A percentile compares a stretch with the other conserved stretches of the same genome.
Conservation (phyloP, 1,140 invertebrate genomes). For the Ladona fulva region DNA sequence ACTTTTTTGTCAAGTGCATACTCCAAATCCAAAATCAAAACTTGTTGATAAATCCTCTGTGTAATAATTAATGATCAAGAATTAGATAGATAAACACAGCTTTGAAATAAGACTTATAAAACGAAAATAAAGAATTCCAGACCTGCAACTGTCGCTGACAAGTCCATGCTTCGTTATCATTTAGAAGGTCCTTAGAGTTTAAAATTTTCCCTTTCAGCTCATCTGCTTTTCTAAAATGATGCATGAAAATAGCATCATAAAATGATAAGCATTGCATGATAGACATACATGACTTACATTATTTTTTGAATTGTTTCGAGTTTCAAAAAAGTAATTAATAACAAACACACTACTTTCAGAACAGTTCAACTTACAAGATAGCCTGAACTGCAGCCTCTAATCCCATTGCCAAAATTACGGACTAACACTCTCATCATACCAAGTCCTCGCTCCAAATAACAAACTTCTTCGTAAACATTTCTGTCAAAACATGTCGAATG, state of each 20-base stretch:
- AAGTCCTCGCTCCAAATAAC: not conserved
- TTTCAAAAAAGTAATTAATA: conserved; percentile 11
- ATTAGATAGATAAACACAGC: not conserved
- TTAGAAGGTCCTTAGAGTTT: conserved; percentile 50
- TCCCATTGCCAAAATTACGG: conserved; percentile 44
- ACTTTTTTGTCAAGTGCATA: conserved; percentile 83
- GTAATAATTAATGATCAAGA: not conserved
- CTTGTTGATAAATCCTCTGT: conserved; percentile 59
- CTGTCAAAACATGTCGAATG: not conserved
- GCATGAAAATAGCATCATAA: too few species aligned
- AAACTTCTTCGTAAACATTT: not conserved
- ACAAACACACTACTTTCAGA: conserved; percentile 16
- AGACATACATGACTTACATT: conserved; percentile 12
- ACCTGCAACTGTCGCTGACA: conserved; percentile 53
- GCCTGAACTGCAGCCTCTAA: conserved; percentile 60
- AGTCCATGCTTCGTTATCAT: conserved; percentile 49
- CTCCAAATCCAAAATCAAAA: conserved; percentile 69
- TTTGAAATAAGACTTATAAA: not conserved
- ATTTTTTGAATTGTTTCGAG: conserved; percentile 20
- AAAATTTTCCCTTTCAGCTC: conserved; percentile 57
- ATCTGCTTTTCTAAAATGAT: conserved; percentile 53
- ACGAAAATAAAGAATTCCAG: conserved; percentile 19
- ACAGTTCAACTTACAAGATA: conserved; percentile 45
- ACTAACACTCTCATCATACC: not conserved
- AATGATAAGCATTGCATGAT: conserved; percentile 14